A percentile compares a stretch with the other conserved stretches of the same genome.
Conservation (phyloP, 2,797 vertebrate genomes). For the Catostomus latipinnis region DNA sequence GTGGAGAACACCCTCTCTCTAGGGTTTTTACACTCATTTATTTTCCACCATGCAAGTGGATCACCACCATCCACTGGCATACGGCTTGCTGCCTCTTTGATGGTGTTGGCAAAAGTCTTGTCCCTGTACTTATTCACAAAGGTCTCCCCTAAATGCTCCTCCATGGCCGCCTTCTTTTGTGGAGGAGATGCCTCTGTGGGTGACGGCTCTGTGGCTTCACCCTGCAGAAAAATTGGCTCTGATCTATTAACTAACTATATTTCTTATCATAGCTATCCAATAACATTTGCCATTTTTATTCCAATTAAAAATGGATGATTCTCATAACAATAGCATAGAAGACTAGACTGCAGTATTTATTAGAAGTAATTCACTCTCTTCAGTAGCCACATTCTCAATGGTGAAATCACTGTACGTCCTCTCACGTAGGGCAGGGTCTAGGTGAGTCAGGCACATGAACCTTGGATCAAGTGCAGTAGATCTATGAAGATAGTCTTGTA, state of each 20-base stretch:
- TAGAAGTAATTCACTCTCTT: slow-evolving; percentile 12
- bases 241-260: neutral
- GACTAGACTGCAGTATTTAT: neutral
- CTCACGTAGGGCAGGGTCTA: slow-evolving; percentile 24
- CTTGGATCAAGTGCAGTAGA: slow-evolving; percentile 48
- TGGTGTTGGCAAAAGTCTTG: slow-evolving; percentile 32
- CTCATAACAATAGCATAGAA: neutral
- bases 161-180: slow-evolving; percentile 21
- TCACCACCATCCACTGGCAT: slow-evolving; percentile 48
- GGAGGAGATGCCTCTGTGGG: neutral
- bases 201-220: neutral
- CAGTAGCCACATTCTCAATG: slow-evolving; percentile 34
- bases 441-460: slow-evolving; percentile 52
- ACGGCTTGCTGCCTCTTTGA: slow-evolving; percentile 43
- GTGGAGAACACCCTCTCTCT: slow-evolving; percentile 22
- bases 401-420: slow-evolving; percentile 37
- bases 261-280: neutral
- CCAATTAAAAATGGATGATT: neutral
- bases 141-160: slow-evolving; percentile 50
- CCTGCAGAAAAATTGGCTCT: neutral
- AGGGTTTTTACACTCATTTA: slow-evolving; percentile 33
- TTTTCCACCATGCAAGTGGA: slow-evolving; percentile 49
- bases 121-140: slow-evolving; percentile 29
- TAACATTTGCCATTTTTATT: neutral
- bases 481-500: slow-evolving; percentile 47